A percentile compares a stretch with the other conserved stretches of the same genome.
Evolutionary conservation across 2,888 invertebrate genomes (phyloP).

Genomic region (Zele albiditarsus): DNA sequence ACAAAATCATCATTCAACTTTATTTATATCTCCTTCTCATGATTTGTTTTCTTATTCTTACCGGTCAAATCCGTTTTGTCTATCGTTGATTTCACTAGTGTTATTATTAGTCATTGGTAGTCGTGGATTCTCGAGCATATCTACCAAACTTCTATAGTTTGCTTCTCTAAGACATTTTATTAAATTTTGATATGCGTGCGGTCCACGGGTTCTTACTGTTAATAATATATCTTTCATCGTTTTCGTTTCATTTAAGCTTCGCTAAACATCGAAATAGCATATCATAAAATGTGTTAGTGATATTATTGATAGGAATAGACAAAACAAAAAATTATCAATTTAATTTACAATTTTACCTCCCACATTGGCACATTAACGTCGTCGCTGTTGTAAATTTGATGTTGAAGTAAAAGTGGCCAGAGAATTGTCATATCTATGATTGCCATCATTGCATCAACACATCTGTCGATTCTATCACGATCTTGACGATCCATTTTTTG

Average conservation of each 20-base stretch:
- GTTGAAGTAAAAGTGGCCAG: constrained; percentile 64
- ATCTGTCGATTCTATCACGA: constrained; percentile 57
- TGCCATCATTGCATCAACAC: constrained; percentile 54
- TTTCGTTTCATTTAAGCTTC: constrained; percentile 45
- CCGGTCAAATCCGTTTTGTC: constrained; percentile 34
- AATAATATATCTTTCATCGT: constrained; percentile 58
- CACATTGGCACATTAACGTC: constrained; percentile 64
- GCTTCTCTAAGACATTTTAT: constrained; percentile 59
- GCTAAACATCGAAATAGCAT: constrained; percentile 51
- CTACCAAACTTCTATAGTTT: constrained; percentile 56
- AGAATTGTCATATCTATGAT: constrained; percentile 56
- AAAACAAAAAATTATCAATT: background rate
- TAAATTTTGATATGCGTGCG: constrained; percentile 63
- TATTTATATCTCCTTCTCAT: background rate
- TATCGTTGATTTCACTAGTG: constrained; percentile 15
- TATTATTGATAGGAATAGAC: constrained; percentile 2
- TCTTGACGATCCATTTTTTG: constrained; percentile 60
- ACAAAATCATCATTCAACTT: no score
- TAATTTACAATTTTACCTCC: constrained; percentile 56
- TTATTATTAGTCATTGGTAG: constrained; percentile 10
- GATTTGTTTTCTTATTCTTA: constrained; percentile 29
- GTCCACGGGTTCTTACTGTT: constrained; percentile 66
- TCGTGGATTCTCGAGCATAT: constrained; percentile 48
- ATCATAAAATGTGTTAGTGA: background rate
- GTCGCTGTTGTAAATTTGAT: constrained; percentile 61